These are phyloP conservation scores for Microcebus murinus DNA, from an alignment of 2,113 vertebrate species.

Conservation along the genomic window DNA sequence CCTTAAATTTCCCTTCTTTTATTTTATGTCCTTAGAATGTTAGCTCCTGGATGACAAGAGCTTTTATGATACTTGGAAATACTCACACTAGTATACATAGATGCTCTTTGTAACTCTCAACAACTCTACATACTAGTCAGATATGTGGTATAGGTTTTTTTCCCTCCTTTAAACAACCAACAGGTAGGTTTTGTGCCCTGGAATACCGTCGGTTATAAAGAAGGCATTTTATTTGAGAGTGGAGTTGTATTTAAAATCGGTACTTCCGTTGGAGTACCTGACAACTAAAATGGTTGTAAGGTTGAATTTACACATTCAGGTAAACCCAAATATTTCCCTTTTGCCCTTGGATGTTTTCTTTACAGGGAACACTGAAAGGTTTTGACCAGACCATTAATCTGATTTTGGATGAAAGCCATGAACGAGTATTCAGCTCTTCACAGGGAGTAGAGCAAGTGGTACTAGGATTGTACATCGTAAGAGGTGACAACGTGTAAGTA, in stretches of 20 bases:
- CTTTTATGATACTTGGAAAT: conserved; percentile 31
- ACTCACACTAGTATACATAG: not conserved
- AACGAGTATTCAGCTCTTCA: conserved; percentile 98
- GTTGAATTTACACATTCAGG: not conserved
- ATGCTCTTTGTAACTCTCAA: not conserved
- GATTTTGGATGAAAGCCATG: conserved; percentile 99
- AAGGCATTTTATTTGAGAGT: conserved; percentile 6
- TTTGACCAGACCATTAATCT: conserved; percentile 99
- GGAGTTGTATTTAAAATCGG: not conserved
- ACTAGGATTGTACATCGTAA: conserved; percentile 97
- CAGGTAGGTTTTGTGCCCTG: not conserved
- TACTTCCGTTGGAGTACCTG: not conserved
- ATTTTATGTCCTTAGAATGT: not conserved
- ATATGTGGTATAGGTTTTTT: not conserved
- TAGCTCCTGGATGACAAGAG: not conserved
- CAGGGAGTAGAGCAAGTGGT: conserved; percentile 99
- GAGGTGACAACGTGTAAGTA: conserved; percentile 99
- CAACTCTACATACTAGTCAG: not conserved
- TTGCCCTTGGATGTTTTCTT: conserved; percentile 10
- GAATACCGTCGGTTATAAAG: not conserved
- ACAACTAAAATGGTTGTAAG: not conserved
- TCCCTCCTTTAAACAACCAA: not conserved
- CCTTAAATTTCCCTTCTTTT: not conserved
- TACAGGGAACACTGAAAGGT: conserved; percentile 96
- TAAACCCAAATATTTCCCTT: conserved; percentile 17